A percentile compares a stretch with the other conserved stretches of the same genome.
phyloP scores from a whole-genome alignment of 2,888 invertebrate genomes.

The Lepidocyrtoides sp. region DNA sequence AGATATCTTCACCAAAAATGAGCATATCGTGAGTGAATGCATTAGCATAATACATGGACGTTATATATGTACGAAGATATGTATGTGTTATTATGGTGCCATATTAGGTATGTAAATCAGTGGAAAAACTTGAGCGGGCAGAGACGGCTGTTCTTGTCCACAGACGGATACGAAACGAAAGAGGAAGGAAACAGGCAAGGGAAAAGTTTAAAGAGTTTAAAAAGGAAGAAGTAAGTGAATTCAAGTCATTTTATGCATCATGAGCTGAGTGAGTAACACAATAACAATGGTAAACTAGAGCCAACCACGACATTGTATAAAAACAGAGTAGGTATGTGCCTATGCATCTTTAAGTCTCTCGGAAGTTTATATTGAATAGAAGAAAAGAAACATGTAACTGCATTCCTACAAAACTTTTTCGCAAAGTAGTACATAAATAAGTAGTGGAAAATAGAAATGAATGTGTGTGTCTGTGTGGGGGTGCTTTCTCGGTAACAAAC shows the following conservation, averaged over 20 bases:
- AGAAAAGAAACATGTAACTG: background rate
- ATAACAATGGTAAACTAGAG: background rate
- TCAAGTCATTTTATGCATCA: constrained; percentile 65
- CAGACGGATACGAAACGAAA: background rate
- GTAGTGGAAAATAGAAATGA: too few species aligned
- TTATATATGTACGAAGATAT: background rate
- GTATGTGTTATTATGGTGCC: background rate
- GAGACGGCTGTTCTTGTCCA: background rate
- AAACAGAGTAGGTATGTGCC: background rate
- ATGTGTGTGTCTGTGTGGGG: background rate
- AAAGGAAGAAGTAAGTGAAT: constrained; percentile 53
- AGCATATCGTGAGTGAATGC: too few species aligned
- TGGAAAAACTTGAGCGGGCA: background rate
- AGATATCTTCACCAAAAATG: too few species aligned
- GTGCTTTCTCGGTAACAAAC: constrained; percentile 15
- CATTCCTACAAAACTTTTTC: background rate
- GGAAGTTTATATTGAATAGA: background rate
- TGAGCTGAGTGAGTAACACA: constrained; percentile 17
- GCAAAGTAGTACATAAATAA: constrained; percentile 9
- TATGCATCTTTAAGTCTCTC: background rate
- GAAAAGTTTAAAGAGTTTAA: background rate
- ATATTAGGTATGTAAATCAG: constrained; percentile 39
- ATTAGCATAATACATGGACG: too few species aligned
- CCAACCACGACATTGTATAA: constrained; percentile 36
- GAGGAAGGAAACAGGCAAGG: constrained; percentile 8